Conservation (phyloP, 2,888 invertebrate genomes). For the Esperia sulphurella region DNA sequence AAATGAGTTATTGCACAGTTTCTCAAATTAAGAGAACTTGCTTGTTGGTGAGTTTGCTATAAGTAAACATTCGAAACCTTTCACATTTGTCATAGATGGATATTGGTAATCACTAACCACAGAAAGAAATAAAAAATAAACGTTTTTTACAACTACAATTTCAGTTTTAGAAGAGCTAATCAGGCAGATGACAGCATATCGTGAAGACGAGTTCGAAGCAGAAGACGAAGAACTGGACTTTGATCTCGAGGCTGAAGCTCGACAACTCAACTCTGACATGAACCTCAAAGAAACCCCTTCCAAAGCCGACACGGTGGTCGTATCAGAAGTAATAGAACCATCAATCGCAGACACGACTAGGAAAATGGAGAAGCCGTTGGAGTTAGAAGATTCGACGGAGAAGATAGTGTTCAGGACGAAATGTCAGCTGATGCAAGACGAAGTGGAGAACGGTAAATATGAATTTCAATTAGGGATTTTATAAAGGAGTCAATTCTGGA, state of each 20-base stretch:
- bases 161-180: conserved; percentile 84
- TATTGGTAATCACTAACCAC: too few relatives aligned
- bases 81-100: too few relatives aligned
- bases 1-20: too few relatives aligned
- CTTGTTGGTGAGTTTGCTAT: too few relatives aligned
- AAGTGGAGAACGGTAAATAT: conserved; percentile 57
- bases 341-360: conserved; percentile 54
- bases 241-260: conserved; percentile 11
- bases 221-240: conserved; percentile 71
- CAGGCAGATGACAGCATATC: conserved; percentile 80
- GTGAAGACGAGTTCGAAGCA: conserved; percentile 70
- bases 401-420: conserved; percentile 67
- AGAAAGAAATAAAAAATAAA: too few relatives aligned
- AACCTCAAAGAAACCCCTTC: conserved; percentile 10
- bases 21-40: too few relatives aligned
- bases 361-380: conserved; percentile 35
- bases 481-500: too few relatives aligned
- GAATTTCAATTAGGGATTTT: too few relatives aligned
- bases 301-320: conserved; percentile 31
- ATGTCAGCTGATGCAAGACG: conserved; percentile 75
- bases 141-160: conserved; percentile 15
- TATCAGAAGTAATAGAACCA: conserved; percentile 53
- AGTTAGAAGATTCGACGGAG: conserved; percentile 46
- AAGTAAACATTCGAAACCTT: too few relatives aligned
- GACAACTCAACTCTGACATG: conserved; percentile 17